A percentile compares a stretch with the other conserved stretches of the same genome.
Evolutionary conservation across 2,888 invertebrate species (phyloP).

Genomic region (Drosophila merina): DNA sequence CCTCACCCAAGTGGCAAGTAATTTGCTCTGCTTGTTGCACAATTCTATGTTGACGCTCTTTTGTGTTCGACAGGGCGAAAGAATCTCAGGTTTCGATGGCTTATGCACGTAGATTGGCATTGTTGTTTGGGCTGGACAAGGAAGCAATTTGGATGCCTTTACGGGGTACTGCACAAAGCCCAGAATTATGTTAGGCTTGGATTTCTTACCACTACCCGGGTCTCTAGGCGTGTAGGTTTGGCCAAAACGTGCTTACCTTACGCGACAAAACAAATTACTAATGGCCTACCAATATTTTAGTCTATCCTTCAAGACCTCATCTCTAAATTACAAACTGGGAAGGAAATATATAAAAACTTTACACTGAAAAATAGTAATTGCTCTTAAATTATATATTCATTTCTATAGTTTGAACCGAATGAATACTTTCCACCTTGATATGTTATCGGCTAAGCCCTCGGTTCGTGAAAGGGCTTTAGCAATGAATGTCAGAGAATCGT

Average conservation of each 20-base stretch:
- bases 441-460: not conserved
- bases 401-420: too few relatives aligned
- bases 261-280: too few relatives aligned
- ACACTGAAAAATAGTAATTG: too few relatives aligned
- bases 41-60: constrained; percentile 61
- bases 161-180: constrained; percentile 32
- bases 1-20: constrained; percentile 55
- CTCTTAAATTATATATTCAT: too few relatives aligned
- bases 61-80: constrained; percentile 53
- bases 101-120: constrained; percentile 66
- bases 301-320: too few relatives aligned
- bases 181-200: constrained; percentile 36
- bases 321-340: too few relatives aligned
- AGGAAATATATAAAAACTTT: too few relatives aligned
- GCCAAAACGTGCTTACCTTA: not conserved
- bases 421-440: not conserved
- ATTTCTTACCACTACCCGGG: constrained; percentile 3
- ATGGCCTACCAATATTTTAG: too few relatives aligned
- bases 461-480: not conserved
- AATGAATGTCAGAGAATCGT: constrained; percentile 29
- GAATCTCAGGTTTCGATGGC: constrained; percentile 73
- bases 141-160: constrained; percentile 44
- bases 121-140: constrained; percentile 30
- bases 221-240: not conserved
- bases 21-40: constrained; percentile 58